These are phyloP conservation scores for Pheosia tremula DNA, from an alignment of 2,888 invertebrate genomes.

Conservation along the genomic window DNA sequence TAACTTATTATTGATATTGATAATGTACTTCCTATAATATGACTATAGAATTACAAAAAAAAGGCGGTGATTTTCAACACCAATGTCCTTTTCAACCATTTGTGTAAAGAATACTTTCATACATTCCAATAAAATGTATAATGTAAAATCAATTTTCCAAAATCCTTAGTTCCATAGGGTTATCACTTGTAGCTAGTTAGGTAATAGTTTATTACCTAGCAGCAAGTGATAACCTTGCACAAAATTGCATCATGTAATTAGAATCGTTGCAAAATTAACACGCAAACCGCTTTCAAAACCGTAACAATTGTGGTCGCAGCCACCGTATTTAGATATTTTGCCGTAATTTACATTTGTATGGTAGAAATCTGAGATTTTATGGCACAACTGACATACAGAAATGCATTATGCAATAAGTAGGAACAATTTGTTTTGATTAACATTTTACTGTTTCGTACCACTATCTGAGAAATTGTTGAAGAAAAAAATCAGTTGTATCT, in stretches of 20 bases:
- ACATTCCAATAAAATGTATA: no score
- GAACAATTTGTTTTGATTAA: background rate
- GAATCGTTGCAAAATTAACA: conserved; percentile 37
- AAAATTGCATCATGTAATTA: conserved; percentile 35
- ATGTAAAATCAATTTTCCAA: no score
- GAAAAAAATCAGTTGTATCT: background rate
- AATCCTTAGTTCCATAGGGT: no score
- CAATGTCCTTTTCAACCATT: no score
- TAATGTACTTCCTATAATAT: no score
- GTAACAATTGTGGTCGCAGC: conserved; percentile 26
- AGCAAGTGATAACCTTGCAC: conserved; percentile 9
- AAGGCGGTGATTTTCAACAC: no score
- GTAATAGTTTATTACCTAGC: conserved; percentile 9
- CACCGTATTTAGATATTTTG: conserved; percentile 8
- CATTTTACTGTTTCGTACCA: background rate
- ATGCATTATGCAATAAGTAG: background rate
- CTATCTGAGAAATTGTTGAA: background rate
- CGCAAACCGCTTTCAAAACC: conserved; percentile 40
- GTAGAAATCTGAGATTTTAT: background rate
- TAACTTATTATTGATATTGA: no score
- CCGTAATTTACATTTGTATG: conserved; percentile 5
- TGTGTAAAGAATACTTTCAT: no score
- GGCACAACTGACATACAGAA: background rate
- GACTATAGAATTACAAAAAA: no score
- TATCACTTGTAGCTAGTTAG: no score